Base-by-base conservation (phyloP, 1,140 invertebrate genomes). In the Choristoneura fumiferana region DNA sequence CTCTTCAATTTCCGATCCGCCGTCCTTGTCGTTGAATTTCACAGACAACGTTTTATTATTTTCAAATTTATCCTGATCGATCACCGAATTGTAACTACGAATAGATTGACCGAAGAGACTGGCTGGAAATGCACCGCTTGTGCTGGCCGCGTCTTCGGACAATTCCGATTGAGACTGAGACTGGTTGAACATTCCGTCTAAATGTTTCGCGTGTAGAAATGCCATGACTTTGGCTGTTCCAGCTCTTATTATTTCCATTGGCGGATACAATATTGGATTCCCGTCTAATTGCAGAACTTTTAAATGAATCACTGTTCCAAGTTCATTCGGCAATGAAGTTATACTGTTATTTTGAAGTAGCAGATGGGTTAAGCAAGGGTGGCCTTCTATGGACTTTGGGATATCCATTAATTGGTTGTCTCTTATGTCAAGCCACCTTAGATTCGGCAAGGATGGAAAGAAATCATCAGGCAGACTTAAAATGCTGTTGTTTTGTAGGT, bases 351-450 rank as follows among this genome's bases (percentile, higher is more conserved):
- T 89, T 76, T 91, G 85, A 43, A 93, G 63, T 29, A 93, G 77
- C 52, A 93, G 75, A 35, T 91, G 92, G 40, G 91, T 89, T 8
- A 93, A 74, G 59, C 52, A 83, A 35, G 38, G 61, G 62, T 93
- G 92, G 53, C 89, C 73, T 64, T 90, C 87, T 8, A 93, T 86
- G 1, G 79, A 81, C 62, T 61, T 64, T 14, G 92, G 91, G 52
- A 93, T 72, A 22, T 64, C 75, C 1, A 59, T 77, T n/a, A 93
- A 64, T 54, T 84, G 54, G 71, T 93, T 93, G 64, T 91, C 87
- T 65, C 92, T 85, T 9, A 91, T 67, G 70, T 93, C 92, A 0
- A 93, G 65, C 90, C 91, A 93, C 71, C 87, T 87, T 0, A 93
- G 78, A 65, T 76, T 67, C 38, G 76, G 87, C 15, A 92, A 73